These are phyloP conservation scores for Azemiops feae DNA, from an alignment of 2,113 vertebrate species.

Conservation along the genomic window DNA sequence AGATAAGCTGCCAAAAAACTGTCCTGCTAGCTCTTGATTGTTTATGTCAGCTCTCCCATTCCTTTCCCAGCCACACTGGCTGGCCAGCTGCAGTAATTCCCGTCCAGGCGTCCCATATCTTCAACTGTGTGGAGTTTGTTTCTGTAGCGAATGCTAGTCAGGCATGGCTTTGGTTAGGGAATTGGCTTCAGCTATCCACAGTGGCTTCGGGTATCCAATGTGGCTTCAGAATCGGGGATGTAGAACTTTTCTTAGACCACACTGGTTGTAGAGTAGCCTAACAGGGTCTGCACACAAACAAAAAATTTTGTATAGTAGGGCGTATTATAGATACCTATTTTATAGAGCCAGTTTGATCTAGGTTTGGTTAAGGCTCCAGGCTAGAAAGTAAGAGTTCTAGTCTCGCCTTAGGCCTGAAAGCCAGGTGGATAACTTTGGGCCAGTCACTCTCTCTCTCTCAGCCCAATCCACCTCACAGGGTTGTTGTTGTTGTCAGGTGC, in stretches of 20 bases:
- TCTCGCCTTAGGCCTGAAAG: no score
- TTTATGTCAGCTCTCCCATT: background rate
- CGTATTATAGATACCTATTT: no score
- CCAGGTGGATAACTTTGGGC: no score
- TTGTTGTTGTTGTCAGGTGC: no score
- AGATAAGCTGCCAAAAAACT: background rate
- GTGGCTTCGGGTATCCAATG: background rate
- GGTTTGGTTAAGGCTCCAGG: no score
- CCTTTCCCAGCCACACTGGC: background rate
- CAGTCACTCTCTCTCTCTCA: no score
- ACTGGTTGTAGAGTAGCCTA: background rate
- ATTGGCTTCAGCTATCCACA: background rate
- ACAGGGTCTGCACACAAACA: background rate
- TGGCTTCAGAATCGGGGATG: background rate
- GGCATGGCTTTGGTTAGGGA: background rate
- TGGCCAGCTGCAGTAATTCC: background rate
- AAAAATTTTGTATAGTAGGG: background rate
- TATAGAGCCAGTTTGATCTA: no score
- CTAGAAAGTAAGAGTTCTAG: no score
- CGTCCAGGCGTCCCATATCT: background rate
- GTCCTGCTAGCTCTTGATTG: background rate
- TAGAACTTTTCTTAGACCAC: background rate
- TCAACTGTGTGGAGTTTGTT: background rate
- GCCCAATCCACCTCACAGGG: no score
- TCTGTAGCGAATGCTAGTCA: background rate